A percentile compares a stretch with the other conserved stretches of the same genome.
These are phyloP conservation scores for Pseudoips prasinana DNA, from an alignment of 2,888 invertebrate species.

Conservation along the genomic window DNA sequence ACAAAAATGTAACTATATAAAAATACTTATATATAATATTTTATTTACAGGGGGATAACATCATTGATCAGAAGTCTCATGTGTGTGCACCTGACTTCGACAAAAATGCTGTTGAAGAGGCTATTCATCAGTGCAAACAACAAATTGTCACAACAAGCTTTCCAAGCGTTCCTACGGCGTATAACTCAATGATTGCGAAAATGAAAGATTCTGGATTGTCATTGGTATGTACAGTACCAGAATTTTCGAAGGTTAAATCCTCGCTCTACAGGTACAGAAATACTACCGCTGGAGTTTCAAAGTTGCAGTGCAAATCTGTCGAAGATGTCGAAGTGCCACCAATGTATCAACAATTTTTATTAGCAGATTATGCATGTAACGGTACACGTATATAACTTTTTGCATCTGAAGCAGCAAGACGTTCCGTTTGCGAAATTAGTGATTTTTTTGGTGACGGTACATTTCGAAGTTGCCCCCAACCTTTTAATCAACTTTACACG, in stretches of 20 bases:
- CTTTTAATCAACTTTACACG: constrained; percentile 10
- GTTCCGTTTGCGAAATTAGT: constrained; percentile 6
- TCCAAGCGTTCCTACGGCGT: background rate
- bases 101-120: constrained; percentile 1
- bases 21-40: too few relatives aligned
- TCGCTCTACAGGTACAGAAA: constrained; percentile 3
- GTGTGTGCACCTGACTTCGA: constrained; percentile 2
- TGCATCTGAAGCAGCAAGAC: constrained; percentile 11
- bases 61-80: too few relatives aligned
- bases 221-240: background rate
- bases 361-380: constrained; percentile 9
- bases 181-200: background rate
- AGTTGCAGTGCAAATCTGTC: constrained; percentile 2
- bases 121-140: background rate
- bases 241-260: constrained; percentile 2
- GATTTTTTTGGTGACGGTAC: constrained; percentile 12
- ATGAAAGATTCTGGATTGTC: background rate
- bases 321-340: constrained; percentile 9
- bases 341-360: constrained; percentile 5
- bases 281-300: constrained; percentile 2
- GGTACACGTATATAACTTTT: constrained; percentile 11
- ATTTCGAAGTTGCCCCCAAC: constrained; percentile 8
- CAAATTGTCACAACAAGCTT: background rate
- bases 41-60: too few relatives aligned
- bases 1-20: too few relatives aligned